Base-by-base conservation (phyloP, 2,888 invertebrate genomes). In the Germaria angustata region DNA sequence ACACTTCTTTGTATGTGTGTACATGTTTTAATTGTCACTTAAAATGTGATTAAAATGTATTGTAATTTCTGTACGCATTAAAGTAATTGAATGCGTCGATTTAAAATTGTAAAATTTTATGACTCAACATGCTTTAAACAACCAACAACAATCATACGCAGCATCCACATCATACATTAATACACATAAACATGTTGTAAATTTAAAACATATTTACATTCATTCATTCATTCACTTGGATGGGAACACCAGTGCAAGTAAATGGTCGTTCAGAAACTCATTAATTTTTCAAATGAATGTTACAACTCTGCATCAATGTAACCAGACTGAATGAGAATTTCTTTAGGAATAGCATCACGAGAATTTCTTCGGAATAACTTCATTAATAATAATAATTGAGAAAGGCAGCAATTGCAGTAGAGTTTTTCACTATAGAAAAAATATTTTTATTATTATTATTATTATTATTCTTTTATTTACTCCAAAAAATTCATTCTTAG, bases 1-100 rank as follows among this genome's bases (percentile, higher is more conserved):
- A 15, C 4, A 44, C 1, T 2, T 53, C n/a, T 66, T 4, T 28
- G 36, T 44, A 20, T 41, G 24, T 41, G 4, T 32, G 20, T 32
- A 2, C 6, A 9, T 24, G 41, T 7, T 87, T 88, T 87, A 88
- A 88, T 87, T 86, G 86, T 86, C 87, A 87, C 86, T 87, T 88
- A 85, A 88, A 88, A 85, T 86, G 87, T 85, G 85, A 85, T 88
- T 86, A 85, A 86, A 85, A 85, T 76, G 71, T 79, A 79, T 79
- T 82, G 79, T 76, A 82, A 75, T 79, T 82, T 82, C 66, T 79
- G 75, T 79, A 76, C 79, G 82, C 82, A 82, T 82, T 82, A 79
- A 82, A 79, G 75, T 82, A 82, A 82, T 82, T 79, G 79, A 82
- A 82, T 82, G 82, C 75, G 82, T 79, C 82, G 79, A 82, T 82